phyloP scores from a whole-genome alignment of 1,140 invertebrate species.

The Scaptodrosophila lebanonensis region DNA sequence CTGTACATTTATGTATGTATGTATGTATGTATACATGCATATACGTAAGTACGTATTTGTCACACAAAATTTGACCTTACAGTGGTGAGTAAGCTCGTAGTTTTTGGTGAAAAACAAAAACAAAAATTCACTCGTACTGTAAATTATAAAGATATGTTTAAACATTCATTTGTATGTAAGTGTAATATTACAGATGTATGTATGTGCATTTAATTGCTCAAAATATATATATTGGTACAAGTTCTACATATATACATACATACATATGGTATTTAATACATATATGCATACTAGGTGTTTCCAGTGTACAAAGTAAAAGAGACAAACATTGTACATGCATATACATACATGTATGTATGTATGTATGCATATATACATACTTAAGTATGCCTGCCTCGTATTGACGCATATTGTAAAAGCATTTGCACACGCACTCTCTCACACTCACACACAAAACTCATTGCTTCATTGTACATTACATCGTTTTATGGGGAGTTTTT shows the following conservation, averaged over 20 bases:
- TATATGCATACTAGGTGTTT: slow-evolving; percentile 4
- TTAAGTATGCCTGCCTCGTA: too few species aligned
- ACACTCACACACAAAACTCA: too few species aligned
- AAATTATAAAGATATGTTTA: background rate
- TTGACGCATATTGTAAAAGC: too few species aligned
- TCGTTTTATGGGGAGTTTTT: too few species aligned
- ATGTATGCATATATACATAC: background rate
- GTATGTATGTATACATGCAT: background rate
- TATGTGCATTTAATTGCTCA: too few species aligned
- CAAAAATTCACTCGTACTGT: background rate
- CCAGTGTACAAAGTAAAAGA: slow-evolving; percentile 18
- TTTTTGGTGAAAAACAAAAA: slow-evolving; percentile 12
- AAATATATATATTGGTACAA: too few species aligned
- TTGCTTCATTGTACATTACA: too few species aligned
- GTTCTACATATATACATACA: too few species aligned
- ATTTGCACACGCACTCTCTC: too few species aligned
- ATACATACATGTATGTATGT: slow-evolving; percentile 10
- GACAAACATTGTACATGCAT: slow-evolving; percentile 13
- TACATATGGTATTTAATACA: too few species aligned
- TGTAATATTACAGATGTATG: too few species aligned
- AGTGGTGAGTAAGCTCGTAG: slow-evolving; percentile 11
- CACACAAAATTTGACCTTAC: slow-evolving; percentile 48
- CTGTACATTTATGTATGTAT: slow-evolving; percentile 2
- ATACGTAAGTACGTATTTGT: slow-evolving; percentile 22
- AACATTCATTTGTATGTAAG: too few species aligned